Conservation (phyloP, 2,797 vertebrate species). For the Tympanoctomys barrerae region DNA sequence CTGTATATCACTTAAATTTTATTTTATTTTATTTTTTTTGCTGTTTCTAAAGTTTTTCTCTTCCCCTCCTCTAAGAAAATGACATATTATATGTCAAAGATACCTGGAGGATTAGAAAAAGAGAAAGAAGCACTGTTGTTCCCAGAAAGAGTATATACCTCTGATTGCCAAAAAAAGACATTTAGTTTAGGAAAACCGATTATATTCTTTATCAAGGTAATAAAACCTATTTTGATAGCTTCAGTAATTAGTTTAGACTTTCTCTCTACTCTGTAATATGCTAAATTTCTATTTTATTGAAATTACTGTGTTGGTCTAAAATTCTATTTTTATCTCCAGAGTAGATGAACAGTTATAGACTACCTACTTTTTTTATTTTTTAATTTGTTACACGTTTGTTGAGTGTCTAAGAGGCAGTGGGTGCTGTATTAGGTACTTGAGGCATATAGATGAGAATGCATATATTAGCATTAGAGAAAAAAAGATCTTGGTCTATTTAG, state of each 20-base stretch:
- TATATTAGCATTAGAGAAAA: not conserved
- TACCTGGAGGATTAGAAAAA: slow-evolving; percentile 35
- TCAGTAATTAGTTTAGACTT: not conserved
- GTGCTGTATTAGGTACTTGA: not conserved
- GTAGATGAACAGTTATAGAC: not conserved
- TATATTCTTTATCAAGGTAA: not conserved
- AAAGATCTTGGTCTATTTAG: not conserved
- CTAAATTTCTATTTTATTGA: slow-evolving; percentile 33
- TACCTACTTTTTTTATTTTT: not conserved
- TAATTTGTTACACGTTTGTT: not conserved
- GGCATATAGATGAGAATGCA: not conserved
- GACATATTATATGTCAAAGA: not conserved
- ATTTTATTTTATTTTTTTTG: not conserved
- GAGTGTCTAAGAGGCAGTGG: not conserved
- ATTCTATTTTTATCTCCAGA: slow-evolving; percentile 7
- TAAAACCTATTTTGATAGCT: slow-evolving; percentile 21
- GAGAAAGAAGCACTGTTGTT: slow-evolving; percentile 16
- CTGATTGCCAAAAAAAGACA: not conserved
- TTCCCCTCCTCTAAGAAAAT: not conserved
- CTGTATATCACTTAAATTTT: not conserved
- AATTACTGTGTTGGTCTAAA: not conserved
- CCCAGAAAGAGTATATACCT: not conserved
- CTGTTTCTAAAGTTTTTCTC: slow-evolving; percentile 12
- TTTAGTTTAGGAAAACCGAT: slow-evolving; percentile 18
- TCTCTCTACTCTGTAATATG: not conserved